Evolutionary conservation across 2,113 vertebrate species (phyloP).

Genomic region (Myrmecophaga tridactyla): DNA sequence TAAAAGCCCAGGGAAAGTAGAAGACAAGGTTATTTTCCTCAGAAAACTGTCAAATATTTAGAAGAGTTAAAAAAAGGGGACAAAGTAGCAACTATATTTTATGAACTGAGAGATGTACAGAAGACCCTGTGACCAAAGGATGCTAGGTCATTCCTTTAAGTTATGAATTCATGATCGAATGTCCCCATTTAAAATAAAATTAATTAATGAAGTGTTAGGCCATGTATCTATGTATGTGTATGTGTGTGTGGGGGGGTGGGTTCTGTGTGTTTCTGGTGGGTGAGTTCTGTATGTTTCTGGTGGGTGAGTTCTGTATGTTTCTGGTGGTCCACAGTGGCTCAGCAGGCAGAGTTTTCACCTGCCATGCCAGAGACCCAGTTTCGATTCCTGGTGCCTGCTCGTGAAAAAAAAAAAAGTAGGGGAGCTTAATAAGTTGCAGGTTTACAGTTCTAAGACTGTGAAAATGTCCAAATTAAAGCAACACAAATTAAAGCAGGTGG

Average conservation of each 20-base stretch:
- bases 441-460: no score
- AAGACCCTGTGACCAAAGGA: neutral
- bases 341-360: no score
- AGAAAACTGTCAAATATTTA: neutral
- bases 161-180: neutral
- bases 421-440: no score
- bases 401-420: no score
- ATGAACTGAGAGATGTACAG: neutral
- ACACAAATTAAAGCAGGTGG: no score
- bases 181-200: neutral
- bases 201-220: neutral
- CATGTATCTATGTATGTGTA: neutral
- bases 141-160: neutral
- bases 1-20: neutral
- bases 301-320: no score
- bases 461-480: no score
- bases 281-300: no score
- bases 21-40: neutral
- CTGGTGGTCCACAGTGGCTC: no score
- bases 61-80: neutral
- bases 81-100: neutral
- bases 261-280: neutral
- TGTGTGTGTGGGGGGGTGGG: fast-evolving
- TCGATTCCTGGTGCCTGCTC: no score
- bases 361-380: no score